These are phyloP conservation scores for Trididemnum miniatum DNA, from an alignment of 23 tunicate species.

Conservation along the genomic window DNA sequence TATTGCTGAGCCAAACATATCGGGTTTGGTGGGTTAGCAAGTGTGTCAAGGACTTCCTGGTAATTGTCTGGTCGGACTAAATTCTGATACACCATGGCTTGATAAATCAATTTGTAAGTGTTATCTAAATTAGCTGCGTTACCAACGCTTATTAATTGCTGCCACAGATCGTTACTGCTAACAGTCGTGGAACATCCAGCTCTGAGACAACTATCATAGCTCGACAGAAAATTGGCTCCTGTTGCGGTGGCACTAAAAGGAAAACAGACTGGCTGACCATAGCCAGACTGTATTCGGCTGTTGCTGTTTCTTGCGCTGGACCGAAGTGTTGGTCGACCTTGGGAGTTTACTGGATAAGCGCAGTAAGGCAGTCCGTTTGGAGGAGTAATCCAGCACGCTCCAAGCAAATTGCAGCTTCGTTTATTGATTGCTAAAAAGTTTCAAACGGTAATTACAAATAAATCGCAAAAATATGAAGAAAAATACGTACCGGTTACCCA, in stretches of 20 bases:
- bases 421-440: constrained; percentile 48
- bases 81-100: constrained; percentile 31
- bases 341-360: constrained; percentile 52
- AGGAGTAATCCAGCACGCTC: constrained; percentile 75
- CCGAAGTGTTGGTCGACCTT: constrained; percentile 28
- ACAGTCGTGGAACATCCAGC: constrained; percentile 68
- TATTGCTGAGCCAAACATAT: background rate
- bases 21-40: background rate
- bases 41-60: constrained; percentile 6
- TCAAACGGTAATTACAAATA: too few species aligned
- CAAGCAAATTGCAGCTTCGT: constrained; percentile 69
- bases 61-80: constrained; percentile 76
- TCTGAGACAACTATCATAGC: constrained; percentile 63
- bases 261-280: constrained; percentile 66
- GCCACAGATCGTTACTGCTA: background rate
- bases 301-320: constrained; percentile 23
- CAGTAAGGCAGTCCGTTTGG: constrained; percentile 30
- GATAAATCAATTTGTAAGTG: background rate
- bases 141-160: background rate
- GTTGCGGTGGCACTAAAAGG: constrained; percentile 34
- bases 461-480: background rate
- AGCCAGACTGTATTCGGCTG: background rate
- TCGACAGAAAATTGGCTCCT: constrained; percentile 41
- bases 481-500: too few species aligned
- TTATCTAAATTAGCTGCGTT: background rate